Evolutionary conservation across 2,113 vertebrate genomes (phyloP), one percentile per base, ranked within the genome.

Genomic region (Loxodonta africana): DNA sequence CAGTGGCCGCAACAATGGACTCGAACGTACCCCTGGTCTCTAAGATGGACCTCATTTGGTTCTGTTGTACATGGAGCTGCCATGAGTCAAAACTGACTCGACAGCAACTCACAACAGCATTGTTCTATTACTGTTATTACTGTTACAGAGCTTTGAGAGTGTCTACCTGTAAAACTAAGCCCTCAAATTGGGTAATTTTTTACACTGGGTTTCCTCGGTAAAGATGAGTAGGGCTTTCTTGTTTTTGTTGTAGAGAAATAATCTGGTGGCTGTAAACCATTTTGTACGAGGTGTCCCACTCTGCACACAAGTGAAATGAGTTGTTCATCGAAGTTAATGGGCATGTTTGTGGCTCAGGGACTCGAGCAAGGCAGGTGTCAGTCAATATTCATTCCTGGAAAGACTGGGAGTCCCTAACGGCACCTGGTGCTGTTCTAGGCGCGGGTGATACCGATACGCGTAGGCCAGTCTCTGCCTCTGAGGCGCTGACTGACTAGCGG

Each of bases 371-470:
- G 69, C 83, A 83, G 89, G 62, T 53, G 87, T 33, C n/a, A n/a
- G 81, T 95, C 80, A 81, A 15, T 93, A 67, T 30, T 67, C 48
- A 33, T 65, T 84, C 92, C 89, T 60, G 92, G 30, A 76, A 92
- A 81, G 71, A 77, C 5, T 8, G 51, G 89, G 15, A 4, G 0
- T 14, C 74, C 74, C 46, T 3, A 6, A 11, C 0, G 2, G 2
- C 8, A 1, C 37, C 71, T 44, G 60, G 28, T 20, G 80, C 63
- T 12, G 6, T 17, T 26, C 18, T n/a, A 41, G 93, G 46, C 48
- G 21, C 88, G 33, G 28, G 7, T 17, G 82, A 89, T 48, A n/a
- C 18, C 2, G 53, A 74, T 15, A 53, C 60, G 28, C 20, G 3
- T 14, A 4, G n/a, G 41, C 6, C 71, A 51, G 44, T 21, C 74